Evolutionary conservation across 2,113 vertebrate genomes (phyloP).

Genomic region (Dendrocopos noguchii): DNA sequence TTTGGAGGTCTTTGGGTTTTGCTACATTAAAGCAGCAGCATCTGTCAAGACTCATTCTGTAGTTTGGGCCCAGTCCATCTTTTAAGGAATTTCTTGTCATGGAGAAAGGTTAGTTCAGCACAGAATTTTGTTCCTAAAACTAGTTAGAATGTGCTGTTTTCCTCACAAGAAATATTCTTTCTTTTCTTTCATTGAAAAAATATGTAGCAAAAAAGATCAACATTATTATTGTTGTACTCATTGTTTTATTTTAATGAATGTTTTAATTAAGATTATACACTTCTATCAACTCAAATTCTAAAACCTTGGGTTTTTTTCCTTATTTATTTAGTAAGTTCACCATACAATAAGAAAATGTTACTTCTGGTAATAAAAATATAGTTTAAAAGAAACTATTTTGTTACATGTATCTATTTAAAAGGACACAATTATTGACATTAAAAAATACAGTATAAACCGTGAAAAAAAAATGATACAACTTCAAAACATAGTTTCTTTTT

Average conservation of each 20-base stretch:
- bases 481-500: background rate
- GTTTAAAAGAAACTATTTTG: background rate
- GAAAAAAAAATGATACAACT: background rate
- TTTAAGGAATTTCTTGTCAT: background rate
- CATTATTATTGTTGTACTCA: background rate
- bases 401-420: background rate
- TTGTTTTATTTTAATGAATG: constrained; percentile 26
- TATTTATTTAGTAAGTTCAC: constrained; percentile 2
- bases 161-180: background rate
- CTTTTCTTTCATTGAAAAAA: background rate
- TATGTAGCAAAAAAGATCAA: background rate
- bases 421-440: background rate
- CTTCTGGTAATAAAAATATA: background rate
- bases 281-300: constrained; percentile 9
- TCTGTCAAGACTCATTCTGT: background rate
- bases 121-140: background rate
- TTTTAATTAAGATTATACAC: background rate
- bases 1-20: background rate
- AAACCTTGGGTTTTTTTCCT: background rate
- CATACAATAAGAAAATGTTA: background rate
- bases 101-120: background rate
- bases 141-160: background rate
- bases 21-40: background rate
- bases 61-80: rapidly evolving
- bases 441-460: background rate